Evolutionary conservation across 2,113 vertebrate genomes (phyloP), one percentile per base, ranked within the genome.

Genomic region (Hassar affinis): DNA sequence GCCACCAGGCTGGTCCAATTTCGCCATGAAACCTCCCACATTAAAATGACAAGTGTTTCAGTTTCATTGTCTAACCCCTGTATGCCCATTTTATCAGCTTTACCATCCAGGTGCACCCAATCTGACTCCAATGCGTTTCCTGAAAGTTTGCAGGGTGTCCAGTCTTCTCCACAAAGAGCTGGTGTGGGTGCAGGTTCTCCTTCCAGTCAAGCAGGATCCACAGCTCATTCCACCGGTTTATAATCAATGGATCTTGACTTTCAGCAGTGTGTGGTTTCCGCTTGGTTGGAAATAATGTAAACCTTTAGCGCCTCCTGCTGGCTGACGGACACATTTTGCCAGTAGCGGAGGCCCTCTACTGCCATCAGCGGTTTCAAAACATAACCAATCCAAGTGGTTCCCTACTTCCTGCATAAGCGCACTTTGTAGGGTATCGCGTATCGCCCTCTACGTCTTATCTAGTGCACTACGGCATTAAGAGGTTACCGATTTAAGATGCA

Each of bases 251-350:
- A n/a, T n/a, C n/a, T n/a, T n/a, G n/a, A n/a, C n/a, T n/a, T n/a
- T n/a, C n/a, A n/a, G n/a, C n/a, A n/a, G n/a, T n/a, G n/a, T n/a
- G n/a, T n/a, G n/a, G n/a, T n/a, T n/a, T n/a, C n/a, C n/a, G n/a
- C n/a, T n/a, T n/a, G n/a, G n/a, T n/a, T n/a, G n/a, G n/a, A n/a
- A n/a, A n/a, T n/a, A n/a, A n/a, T n/a, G n/a, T n/a, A n/a, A n/a
- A n/a, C n/a, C n/a, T 68, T 59, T 69, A 18, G 47, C 83, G 69
- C 83, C 83, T 7, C 38, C 80, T 59, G n/a, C 10, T 35, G 86
- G 51, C 74, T 38, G 10, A 14, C 4, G 35, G 25, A 35, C 52
- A 22, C 30, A 56, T 52, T 51, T 27, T 1, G 2, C 47, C n/a
- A 14, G 1, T 33, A 52, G 9, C 17, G 33, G 4, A 35, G 52